Conservation (phyloP, 2,113 vertebrate species). For the Limnothrissa miodon region DNA sequence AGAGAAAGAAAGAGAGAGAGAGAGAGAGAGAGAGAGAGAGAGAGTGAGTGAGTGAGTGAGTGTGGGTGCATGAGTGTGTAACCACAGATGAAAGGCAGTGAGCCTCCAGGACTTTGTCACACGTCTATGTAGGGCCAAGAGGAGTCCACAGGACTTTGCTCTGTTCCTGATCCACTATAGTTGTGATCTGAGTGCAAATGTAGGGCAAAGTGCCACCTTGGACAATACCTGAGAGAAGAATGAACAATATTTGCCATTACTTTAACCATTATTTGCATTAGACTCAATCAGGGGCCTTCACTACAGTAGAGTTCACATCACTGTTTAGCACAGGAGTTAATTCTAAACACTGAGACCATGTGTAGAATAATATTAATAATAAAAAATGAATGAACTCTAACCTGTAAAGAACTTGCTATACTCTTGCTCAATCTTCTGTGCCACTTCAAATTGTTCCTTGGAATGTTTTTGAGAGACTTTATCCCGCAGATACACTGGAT, state of each 20-base stretch:
- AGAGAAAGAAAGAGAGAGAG: conserved; percentile 59
- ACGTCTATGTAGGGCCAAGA: conserved; percentile 80
- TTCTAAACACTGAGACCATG: not conserved
- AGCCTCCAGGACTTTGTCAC: conserved; percentile 34
- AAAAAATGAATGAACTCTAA: conserved; percentile 37
- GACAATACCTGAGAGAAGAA: conserved; percentile 78
- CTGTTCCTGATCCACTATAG: conserved; percentile 94
- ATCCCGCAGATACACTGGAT: conserved; percentile 93
- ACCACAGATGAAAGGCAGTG: conserved; percentile 50
- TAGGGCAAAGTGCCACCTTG: conserved; percentile 91
- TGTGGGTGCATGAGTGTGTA: conserved; percentile 49
- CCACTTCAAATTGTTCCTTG: conserved; percentile 98
- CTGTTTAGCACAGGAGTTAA: not conserved
- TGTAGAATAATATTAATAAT: not conserved
- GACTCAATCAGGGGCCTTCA: not conserved
- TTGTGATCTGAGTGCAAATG: conserved; percentile 98
- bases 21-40: conserved; percentile 24
- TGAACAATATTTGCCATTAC: too few species aligned
- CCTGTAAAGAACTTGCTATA: conserved; percentile 99
- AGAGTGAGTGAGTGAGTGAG: conserved; percentile 56
- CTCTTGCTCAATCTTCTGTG: conserved; percentile 95
- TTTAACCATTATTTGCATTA: too few species aligned
- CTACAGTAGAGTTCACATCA: not conserved
- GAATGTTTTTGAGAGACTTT: conserved; percentile 99
- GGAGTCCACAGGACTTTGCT: conserved; percentile 99